Conservation (phyloP, 2,113 vertebrate species). For the Sisor rabdophorus region DNA sequence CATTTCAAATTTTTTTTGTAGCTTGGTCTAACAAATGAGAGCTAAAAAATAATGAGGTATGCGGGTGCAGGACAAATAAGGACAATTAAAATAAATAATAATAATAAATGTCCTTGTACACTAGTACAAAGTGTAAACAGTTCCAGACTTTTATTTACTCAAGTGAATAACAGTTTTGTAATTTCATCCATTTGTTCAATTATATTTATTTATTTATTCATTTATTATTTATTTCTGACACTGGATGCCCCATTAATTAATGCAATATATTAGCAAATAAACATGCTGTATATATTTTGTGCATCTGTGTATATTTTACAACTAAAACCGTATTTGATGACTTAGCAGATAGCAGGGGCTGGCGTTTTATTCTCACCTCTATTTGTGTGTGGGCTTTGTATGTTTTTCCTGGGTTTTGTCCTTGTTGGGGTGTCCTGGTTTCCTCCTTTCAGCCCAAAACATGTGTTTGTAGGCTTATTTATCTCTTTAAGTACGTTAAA, state of each 20-base stretch:
- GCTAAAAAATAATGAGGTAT: background rate
- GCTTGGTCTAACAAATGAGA: background rate
- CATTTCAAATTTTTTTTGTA: background rate
- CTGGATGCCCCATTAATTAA: background rate
- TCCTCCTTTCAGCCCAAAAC: background rate
- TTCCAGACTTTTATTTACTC: background rate
- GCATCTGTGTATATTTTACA: background rate
- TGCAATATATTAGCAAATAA: background rate
- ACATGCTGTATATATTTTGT: background rate
- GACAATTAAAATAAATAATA: too few species aligned
- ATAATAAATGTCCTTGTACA: background rate
- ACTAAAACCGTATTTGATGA: too few species aligned
- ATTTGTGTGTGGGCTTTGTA: background rate
- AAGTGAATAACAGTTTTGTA: background rate
- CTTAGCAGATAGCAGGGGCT: too few species aligned
- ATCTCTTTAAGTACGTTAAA: too few species aligned
- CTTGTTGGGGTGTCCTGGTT: background rate
- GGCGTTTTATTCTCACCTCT: background rate
- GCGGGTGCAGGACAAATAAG: too few species aligned
- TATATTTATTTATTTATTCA: background rate
- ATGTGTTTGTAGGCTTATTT: background rate
- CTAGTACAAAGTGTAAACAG: background rate
- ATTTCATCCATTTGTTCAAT: background rate
- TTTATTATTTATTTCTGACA: too few species aligned
- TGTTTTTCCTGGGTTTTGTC: background rate